Conservation (phyloP, 2,113 vertebrate genomes). For the Microtus oregoni region DNA sequence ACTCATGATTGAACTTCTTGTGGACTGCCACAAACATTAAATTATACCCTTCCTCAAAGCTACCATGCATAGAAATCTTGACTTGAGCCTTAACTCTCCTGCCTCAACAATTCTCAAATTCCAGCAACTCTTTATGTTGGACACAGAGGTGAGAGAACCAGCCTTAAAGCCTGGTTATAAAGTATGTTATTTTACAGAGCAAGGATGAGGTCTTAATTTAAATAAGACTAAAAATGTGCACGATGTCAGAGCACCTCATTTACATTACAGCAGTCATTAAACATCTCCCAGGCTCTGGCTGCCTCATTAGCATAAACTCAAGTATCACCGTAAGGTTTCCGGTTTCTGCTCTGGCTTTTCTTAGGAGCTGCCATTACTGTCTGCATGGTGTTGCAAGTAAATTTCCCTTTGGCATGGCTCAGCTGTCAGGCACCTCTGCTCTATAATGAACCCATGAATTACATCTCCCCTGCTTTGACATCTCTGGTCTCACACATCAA, state of each 20-base stretch:
- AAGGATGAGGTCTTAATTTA: conserved; percentile 53
- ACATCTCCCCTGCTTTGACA: conserved; percentile 88
- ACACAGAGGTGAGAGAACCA: conserved; percentile 5
- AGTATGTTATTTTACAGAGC: conserved; percentile 32
- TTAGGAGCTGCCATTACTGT: conserved; percentile 85
- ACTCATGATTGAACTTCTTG: conserved; percentile 84
- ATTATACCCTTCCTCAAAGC: conserved; percentile 73
- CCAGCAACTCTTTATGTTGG: neutral
- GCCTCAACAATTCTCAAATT: conserved; percentile 53
- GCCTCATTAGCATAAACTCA: conserved; percentile 76
- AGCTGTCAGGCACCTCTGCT: conserved; percentile 89
- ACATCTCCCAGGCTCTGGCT: conserved; percentile 28
- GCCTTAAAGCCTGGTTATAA: neutral
- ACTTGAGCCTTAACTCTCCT: conserved; percentile 62
- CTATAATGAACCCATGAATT: conserved; percentile 91
- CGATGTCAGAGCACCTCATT: conserved; percentile 44
- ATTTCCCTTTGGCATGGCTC: conserved; percentile 89
- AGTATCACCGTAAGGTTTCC: conserved; percentile 68
- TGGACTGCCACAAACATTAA: conserved; percentile 78
- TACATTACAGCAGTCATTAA: conserved; percentile 56
- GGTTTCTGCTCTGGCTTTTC: conserved; percentile 71
- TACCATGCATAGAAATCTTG: conserved; percentile 73
- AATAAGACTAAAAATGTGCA: conserved; percentile 46
- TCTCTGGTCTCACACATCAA: conserved; percentile 89
- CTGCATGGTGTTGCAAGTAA: conserved; percentile 86